Conservation (phyloP, 2,113 vertebrate species). For the Conger conger region DNA sequence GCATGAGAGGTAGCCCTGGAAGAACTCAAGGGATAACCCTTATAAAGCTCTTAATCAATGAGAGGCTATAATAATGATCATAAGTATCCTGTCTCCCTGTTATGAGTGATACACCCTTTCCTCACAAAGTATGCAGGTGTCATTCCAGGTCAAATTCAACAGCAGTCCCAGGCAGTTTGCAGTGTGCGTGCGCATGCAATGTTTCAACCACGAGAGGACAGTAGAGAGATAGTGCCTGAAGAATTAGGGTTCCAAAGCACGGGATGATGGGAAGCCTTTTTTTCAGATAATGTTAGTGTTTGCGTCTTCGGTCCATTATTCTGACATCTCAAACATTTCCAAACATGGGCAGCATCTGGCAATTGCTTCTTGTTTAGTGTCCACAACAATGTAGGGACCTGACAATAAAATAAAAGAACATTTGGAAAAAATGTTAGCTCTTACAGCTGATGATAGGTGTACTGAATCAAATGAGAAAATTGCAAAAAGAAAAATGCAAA, state of each 20-base stretch:
- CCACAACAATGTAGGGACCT: background rate
- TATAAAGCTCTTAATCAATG: background rate
- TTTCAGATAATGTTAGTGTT: background rate
- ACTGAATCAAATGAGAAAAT: background rate
- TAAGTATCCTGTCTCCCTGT: background rate
- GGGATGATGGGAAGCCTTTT: background rate
- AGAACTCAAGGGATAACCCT: background rate
- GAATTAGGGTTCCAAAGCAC: background rate
- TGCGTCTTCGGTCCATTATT: background rate
- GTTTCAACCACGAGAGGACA: conserved; percentile 41
- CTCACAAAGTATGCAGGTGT: background rate
- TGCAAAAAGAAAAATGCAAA: too few species aligned
- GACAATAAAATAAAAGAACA: background rate
- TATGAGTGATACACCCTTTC: background rate
- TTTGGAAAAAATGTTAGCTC: background rate
- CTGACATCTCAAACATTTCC: background rate
- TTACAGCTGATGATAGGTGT: background rate
- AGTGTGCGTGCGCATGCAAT: background rate
- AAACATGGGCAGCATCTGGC: background rate
- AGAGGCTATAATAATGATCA: background rate
- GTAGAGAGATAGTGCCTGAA: background rate
- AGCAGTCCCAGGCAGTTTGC: background rate
- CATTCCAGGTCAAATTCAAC: background rate
- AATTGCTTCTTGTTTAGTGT: background rate
- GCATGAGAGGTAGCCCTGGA: background rate